Percentiles rank a stretch among this genome's conserved stretches.
Evolutionary conservation across 2,888 invertebrate genomes (phyloP).

Genomic region (Steromphala cineraria): DNA sequence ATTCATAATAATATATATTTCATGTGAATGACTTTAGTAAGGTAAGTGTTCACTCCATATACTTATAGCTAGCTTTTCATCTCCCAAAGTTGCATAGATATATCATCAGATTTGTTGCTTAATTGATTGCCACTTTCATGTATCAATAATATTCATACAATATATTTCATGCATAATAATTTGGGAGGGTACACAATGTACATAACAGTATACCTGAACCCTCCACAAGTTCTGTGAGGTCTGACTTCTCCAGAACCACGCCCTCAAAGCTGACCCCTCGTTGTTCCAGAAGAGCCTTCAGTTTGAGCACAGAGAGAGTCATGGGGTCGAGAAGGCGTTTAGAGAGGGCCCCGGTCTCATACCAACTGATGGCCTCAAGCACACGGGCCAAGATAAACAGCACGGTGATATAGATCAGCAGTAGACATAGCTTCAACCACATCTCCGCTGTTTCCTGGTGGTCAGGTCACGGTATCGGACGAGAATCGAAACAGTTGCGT

Average conservation of each 20-base stretch:
- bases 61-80: too few relatives aligned
- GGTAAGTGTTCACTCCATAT: too few relatives aligned
- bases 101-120: too few relatives aligned
- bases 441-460: constrained; percentile 38
- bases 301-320: constrained; percentile 73
- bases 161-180: too few relatives aligned
- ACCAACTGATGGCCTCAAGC: constrained; percentile 73
- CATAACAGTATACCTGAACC: constrained; percentile 72
- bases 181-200: too few relatives aligned
- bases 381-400: constrained; percentile 74
- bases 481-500: background rate
- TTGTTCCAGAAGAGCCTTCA: constrained; percentile 75
- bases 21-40: too few relatives aligned
- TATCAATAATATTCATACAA: too few relatives aligned
- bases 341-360: constrained; percentile 70
- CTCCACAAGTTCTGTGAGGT: constrained; percentile 73
- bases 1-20: too few relatives aligned
- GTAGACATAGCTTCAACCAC: constrained; percentile 73
- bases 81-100: too few relatives aligned
- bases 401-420: constrained; percentile 71
- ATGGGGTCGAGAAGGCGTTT: constrained; percentile 74
- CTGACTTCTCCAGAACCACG: constrained; percentile 73
- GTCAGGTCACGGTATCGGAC: background rate
- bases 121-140: too few relatives aligned
- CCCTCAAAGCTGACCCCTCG: constrained; percentile 75